Evolutionary conservation across 2,888 invertebrate species (phyloP), one percentile per base, ranked within the genome.

Genomic region (Lobophora halterata): DNA sequence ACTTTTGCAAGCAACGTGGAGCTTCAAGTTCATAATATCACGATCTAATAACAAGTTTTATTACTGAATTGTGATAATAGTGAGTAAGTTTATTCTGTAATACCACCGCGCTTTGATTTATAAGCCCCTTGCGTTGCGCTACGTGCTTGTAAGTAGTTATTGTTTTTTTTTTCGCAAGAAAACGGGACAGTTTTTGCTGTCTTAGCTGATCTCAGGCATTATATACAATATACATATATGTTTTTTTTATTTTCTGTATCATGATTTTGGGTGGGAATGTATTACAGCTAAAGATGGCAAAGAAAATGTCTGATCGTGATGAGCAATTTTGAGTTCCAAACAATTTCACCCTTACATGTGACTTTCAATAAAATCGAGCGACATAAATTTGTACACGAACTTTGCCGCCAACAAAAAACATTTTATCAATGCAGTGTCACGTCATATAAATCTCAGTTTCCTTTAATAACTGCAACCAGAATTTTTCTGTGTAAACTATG

Each of bases 151-250:
- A 5, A 19, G 34, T 21, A 74, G 75, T 82, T 82, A 83, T 83
- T 83, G 82, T 83, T 81, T 82, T 77, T 75, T 73, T n/a, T n/a
- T 74, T 74, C 76, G 83, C 80, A 81, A 75, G 81, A 82, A 81
- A 82, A 79, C 70, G n/a, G n/a, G n/a, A n/a, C n/a, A n/a, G n/a
- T n/a, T n/a, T n/a, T n/a, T n/a, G n/a, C n/a, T n/a, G n/a, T n/a
- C n/a, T n/a, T n/a, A n/a, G n/a, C n/a, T n/a, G n/a, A n/a, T n/a
- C n/a, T n/a, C n/a, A n/a, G n/a, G n/a, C n/a, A n/a, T n/a, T n/a
- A n/a, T n/a, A n/a, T n/a, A n/a, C n/a, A n/a, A n/a, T n/a, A n/a
- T n/a, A n/a, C n/a, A n/a, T n/a, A n/a, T n/a, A n/a, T n/a, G n/a
- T n/a, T n/a, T n/a, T n/a, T n/a, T n/a, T n/a, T n/a, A n/a, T n/a